Conservation (phyloP, 2,888 invertebrate genomes). For the Thera obeliscata region DNA sequence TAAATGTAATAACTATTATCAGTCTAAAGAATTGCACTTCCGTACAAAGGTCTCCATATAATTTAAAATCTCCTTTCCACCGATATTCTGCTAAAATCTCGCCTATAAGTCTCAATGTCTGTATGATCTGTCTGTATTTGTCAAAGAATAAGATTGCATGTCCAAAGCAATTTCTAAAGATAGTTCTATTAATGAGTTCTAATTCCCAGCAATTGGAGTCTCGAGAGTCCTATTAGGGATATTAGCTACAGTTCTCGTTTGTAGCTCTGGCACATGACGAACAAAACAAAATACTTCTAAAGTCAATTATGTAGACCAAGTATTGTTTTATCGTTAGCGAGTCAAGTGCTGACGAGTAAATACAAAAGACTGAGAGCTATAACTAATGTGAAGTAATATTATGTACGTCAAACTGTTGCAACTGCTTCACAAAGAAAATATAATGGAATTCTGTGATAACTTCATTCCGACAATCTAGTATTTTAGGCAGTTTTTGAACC, state of each 20-base stretch:
- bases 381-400: too few relatives aligned
- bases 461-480: too few relatives aligned
- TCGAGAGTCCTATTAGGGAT: slow-evolving; percentile 14
- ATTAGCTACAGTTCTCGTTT: background rate
- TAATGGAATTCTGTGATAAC: background rate
- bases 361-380: too few relatives aligned
- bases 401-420: too few relatives aligned
- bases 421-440: background rate
- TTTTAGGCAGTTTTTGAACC: too few relatives aligned
- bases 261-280: slow-evolving; percentile 1
- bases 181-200: slow-evolving; percentile 22
- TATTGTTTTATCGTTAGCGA: background rate
- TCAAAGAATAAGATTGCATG: slow-evolving; percentile 7
- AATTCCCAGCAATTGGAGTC: slow-evolving; percentile 25
- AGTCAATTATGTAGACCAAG: background rate
- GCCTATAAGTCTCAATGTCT: too few relatives aligned
- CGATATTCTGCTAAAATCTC: too few relatives aligned
- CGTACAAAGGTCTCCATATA: too few relatives aligned
- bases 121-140: too few relatives aligned
- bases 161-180: slow-evolving; percentile 7
- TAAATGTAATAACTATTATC: too few relatives aligned
- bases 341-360: background rate
- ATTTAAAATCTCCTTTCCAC: too few relatives aligned
- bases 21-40: too few relatives aligned
- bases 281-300: background rate